phyloP scores from a whole-genome alignment of 2,797 vertebrate genomes.

The Scleropages formosus region DNA sequence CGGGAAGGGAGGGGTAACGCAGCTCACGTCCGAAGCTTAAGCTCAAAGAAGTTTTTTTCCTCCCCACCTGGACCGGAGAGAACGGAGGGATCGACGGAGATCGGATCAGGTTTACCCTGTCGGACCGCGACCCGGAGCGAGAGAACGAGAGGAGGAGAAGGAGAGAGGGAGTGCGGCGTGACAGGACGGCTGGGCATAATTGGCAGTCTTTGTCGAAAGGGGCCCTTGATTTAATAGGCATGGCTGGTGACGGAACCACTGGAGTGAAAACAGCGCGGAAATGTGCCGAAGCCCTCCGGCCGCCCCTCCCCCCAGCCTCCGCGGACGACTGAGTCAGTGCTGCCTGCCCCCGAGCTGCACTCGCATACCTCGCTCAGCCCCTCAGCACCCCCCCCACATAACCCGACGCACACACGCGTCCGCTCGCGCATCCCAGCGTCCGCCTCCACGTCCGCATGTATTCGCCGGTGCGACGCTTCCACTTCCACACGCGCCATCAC shows the following conservation, averaged over 20 bases:
- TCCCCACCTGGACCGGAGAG: conserved; percentile 8
- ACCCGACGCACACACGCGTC: background rate
- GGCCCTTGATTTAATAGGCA: conserved; percentile 71
- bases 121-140: conserved; percentile 54
- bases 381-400: conserved; percentile 20
- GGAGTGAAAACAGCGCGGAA: conserved; percentile 70
- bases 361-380: conserved; percentile 54
- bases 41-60: background rate
- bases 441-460: background rate
- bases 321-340: conserved; percentile 62
- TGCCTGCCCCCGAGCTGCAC: conserved; percentile 56
- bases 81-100: conserved; percentile 47
- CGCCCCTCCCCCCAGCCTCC: conserved; percentile 51
- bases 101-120: conserved; percentile 59
- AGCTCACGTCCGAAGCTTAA: background rate
- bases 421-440: background rate
- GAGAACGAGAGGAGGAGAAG: conserved; percentile 37
- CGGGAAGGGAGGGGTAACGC: background rate
- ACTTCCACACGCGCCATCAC: background rate
- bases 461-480: background rate
- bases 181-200: conserved; percentile 61
- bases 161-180: conserved; percentile 41
- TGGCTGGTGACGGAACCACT: conserved; percentile 69
- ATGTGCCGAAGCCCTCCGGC: conserved; percentile 58
- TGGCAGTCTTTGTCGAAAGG: conserved; percentile 67